phyloP scores from a whole-genome alignment of 2,113 vertebrate genomes.

The Siniperca knerii region DNA sequence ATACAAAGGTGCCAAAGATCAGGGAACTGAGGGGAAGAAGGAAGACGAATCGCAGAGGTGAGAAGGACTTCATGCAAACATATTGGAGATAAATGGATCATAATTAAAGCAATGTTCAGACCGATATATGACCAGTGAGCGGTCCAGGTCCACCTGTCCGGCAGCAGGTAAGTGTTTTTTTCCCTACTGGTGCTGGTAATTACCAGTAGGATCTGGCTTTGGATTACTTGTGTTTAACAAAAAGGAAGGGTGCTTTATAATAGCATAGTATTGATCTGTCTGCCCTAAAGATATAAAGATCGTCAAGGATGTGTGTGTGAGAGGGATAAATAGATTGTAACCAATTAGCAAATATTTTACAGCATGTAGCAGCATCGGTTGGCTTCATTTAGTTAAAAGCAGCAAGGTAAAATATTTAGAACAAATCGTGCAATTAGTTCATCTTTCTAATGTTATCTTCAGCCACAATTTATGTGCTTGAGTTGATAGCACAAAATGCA shows the following conservation, averaged over 20 bases:
- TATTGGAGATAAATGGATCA: conserved; percentile 1
- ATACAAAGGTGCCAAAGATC: conserved; percentile 13
- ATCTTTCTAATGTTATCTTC: conserved; percentile 25
- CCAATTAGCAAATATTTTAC: not conserved
- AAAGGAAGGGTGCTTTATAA: not conserved
- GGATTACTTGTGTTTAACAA: not conserved
- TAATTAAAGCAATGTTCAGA: not conserved
- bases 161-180: conserved; percentile 68
- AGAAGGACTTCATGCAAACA: conserved; percentile 25
- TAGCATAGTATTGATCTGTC: not conserved
- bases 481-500: conserved; percentile 21
- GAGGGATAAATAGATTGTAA: not conserved
- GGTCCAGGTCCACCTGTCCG: conserved; percentile 9
- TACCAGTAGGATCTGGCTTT: not conserved
- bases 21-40: conserved; percentile 9
- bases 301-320: not conserved
- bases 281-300: not conserved
- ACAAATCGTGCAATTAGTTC: not conserved
- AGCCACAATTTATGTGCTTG: conserved; percentile 2
- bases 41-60: conserved; percentile 2
- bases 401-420: not conserved
- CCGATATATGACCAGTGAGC: not conserved
- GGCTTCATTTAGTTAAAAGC: not conserved
- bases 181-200: not conserved
- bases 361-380: not conserved